Conservation (phyloP, 2,888 invertebrate species). For the Embidobia sp. region DNA sequence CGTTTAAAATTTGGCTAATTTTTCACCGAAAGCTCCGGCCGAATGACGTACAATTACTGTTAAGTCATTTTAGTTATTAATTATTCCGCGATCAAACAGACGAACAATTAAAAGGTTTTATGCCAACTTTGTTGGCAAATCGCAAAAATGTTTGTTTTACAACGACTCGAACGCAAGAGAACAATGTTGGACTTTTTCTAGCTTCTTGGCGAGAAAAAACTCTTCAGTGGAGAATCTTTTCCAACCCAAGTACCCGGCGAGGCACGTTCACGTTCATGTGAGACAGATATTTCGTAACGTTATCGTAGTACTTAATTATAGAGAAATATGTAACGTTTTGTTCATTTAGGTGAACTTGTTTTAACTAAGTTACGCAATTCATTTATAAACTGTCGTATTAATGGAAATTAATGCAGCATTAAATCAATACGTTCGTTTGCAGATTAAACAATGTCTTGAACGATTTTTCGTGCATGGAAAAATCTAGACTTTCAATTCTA, state of each 20-base stretch:
- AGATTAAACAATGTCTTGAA: too few species aligned
- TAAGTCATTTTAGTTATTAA: too few species aligned
- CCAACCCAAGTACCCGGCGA: background rate
- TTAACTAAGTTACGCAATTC: background rate
- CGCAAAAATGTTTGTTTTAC: conserved; percentile 8
- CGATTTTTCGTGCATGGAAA: too few species aligned
- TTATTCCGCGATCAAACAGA: too few species aligned
- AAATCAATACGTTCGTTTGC: too few species aligned
- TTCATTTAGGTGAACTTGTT: background rate
- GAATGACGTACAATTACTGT: too few species aligned
- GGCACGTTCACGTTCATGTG: conserved; percentile 9
- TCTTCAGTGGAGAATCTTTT: conserved; percentile 15
- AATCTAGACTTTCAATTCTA: too few species aligned
- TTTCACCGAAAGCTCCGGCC: too few species aligned
- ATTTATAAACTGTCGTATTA: too few species aligned
- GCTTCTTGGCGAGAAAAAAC: conserved; percentile 17
- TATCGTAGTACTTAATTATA: conserved; percentile 5
- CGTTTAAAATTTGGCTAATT: conserved; percentile 16
- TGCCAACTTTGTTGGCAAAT: background rate
- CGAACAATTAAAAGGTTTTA: background rate
- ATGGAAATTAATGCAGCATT: too few species aligned
- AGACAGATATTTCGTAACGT: conserved; percentile 5
- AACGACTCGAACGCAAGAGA: conserved; percentile 7
- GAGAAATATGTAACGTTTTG: conserved; percentile 17
- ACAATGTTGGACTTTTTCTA: conserved; percentile 8